Percentiles rank a stretch among this genome's conserved stretches.
phyloP scores from a whole-genome alignment of 2,113 vertebrate species.

The Todiramphus chloris region DNA sequence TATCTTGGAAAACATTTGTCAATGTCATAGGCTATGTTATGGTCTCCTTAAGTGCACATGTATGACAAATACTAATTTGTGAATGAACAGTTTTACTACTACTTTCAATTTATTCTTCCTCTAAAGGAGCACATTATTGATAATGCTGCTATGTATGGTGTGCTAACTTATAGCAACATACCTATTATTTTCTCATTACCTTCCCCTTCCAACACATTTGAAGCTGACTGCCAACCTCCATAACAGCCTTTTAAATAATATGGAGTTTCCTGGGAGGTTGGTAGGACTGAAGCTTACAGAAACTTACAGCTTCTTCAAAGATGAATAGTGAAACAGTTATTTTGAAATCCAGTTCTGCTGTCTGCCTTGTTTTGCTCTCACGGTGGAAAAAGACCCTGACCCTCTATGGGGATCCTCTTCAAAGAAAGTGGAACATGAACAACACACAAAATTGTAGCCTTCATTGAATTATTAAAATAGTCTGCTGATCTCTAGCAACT shows the following conservation, averaged over 20 bases:
- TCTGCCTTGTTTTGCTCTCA: background rate
- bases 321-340: background rate
- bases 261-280: background rate
- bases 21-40: background rate
- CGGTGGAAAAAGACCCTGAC: slow-evolving; percentile 13
- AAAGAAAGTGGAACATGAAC: slow-evolving; percentile 27
- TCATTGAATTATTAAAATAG: slow-evolving; percentile 55
- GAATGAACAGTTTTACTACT: background rate
- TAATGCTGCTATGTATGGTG: background rate
- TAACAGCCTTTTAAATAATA: background rate
- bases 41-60: fast-evolving
- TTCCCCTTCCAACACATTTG: background rate
- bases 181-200: background rate
- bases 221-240: background rate
- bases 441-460: slow-evolving; percentile 20
- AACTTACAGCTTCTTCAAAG: background rate
- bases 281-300: background rate
- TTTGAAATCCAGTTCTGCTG: slow-evolving; percentile 25
- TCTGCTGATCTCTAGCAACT: background rate
- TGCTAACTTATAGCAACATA: background rate
- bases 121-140: background rate
- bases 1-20: background rate
- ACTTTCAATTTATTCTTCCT: background rate
- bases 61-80: background rate
- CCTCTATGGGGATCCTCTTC: slow-evolving; percentile 11